Base-by-base conservation (phyloP, 2,888 invertebrate species). In the Cryptophagus acutangulus region DNA sequence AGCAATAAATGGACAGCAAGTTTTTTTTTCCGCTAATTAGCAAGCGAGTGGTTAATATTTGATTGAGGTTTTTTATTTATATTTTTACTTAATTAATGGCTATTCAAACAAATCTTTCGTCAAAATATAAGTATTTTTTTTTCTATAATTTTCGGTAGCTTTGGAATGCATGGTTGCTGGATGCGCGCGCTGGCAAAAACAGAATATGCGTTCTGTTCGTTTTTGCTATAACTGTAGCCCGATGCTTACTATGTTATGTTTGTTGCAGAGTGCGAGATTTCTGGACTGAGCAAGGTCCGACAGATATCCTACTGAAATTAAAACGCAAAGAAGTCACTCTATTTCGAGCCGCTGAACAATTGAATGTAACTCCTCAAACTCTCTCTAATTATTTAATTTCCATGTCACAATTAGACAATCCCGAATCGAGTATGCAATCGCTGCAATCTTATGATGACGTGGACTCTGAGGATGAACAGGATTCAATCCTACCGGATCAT, bases 211-310 rank as follows among this genome's bases (percentile, higher is more conserved):
- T 33, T 39, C 15, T 38, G 33, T 31, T 28, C 12, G 34, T 39
- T 40, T 30, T 38, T 6, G 25, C 12, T 25, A n/a, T n/a, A n/a
- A n/a, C n/a, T n/a, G n/a, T n/a, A n/a, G 33, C 20, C 29, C 33
- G 13, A 24, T 17, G n/a, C n/a, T n/a, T n/a, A n/a, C n/a, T n/a
- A n/a, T n/a, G n/a, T 31, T 42, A 5, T 17, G 4, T 39, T 45
- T 42, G 46, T 68, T 63, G 17, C 63, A 78, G 77, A 68, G 76
- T 77, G 44, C 69, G 84, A 40, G 85, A 86, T 62, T 83, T 84
- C 71, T 87, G 85, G 86, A 81, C 81, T 42, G 82, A 84, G 54
- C 84, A 84, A 52, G 84, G 83, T 0, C 82, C 85, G 0, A 79
- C 84, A 1, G 85, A 85, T 51, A 79, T 85, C 33, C 65, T 86